Evolutionary conservation across 2,888 invertebrate species (phyloP).

Genomic region (Drosophila greeni): DNA sequence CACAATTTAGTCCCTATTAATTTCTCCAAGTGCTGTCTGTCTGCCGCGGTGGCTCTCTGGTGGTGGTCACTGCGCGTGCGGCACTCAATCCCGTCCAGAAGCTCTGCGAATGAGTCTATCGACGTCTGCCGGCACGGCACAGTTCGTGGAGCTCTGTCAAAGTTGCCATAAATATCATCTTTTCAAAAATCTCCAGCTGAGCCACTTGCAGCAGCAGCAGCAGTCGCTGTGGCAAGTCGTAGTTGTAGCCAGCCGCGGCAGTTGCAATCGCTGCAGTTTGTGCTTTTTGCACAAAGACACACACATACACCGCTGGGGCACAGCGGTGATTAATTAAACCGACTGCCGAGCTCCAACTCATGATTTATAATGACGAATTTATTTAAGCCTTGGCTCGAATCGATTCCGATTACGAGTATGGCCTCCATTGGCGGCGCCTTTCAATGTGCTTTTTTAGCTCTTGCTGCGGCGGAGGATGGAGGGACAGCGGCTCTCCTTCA

Average conservation of each 20-base stretch:
- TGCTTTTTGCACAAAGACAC: slow-evolving; percentile 34
- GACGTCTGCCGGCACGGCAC: slow-evolving; percentile 22
- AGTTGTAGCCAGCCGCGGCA: slow-evolving; percentile 27
- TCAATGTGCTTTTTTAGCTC: slow-evolving; percentile 63
- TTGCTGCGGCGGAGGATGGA: neutral
- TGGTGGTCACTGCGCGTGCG: slow-evolving; percentile 71
- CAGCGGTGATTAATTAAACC: slow-evolving; percentile 73
- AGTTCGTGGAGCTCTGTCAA: slow-evolving; percentile 66
- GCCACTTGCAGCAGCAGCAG: slow-evolving; percentile 56
- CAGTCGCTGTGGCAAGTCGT: slow-evolving; percentile 23
- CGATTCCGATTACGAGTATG: slow-evolving; percentile 55
- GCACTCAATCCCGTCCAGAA: slow-evolving; percentile 65
- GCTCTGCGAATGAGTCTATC: slow-evolving; percentile 66
- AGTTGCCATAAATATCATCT: slow-evolving; percentile 78
- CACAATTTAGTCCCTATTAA: neutral
- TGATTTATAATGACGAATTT: slow-evolving; percentile 78
- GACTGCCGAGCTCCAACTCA: slow-evolving; percentile 61
- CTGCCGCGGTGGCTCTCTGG: slow-evolving; percentile 28
- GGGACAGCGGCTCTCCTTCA: neutral
- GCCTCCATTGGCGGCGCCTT: slow-evolving; percentile 61
- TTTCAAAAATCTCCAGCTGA: slow-evolving; percentile 73
- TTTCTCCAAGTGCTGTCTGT: slow-evolving; percentile 6
- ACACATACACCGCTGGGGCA: slow-evolving; percentile 49
- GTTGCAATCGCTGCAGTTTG: slow-evolving; percentile 33
- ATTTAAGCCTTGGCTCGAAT: slow-evolving; percentile 67